A percentile compares a stretch with the other conserved stretches of the same genome.
Evolutionary conservation across 2,888 invertebrate genomes (phyloP).

Genomic region (Ischnus inquisitorius): DNA sequence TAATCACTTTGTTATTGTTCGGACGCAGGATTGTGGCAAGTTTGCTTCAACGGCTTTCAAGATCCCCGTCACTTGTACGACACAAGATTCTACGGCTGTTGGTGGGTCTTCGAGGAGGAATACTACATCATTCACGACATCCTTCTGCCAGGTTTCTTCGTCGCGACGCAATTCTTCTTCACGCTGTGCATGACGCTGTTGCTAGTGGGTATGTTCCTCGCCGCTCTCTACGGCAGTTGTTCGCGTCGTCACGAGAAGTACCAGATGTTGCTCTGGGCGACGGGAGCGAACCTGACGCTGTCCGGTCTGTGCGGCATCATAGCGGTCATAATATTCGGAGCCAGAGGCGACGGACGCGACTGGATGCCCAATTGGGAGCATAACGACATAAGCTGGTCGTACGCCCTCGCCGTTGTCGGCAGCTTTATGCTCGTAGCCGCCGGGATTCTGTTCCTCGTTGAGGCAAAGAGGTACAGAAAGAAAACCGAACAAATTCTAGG

Average conservation of each 20-base stretch:
- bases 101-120: conserved; percentile 99
- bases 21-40: conserved; percentile 95
- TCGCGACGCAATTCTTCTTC: conserved; percentile 97
- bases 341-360: conserved; percentile 95
- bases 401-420: conserved; percentile 94
- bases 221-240: conserved; percentile 91
- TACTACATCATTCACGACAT: conserved; percentile 97
- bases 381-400: conserved; percentile 98
- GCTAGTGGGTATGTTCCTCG: conserved; percentile 91
- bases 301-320: conserved; percentile 93
- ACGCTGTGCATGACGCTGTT: conserved; percentile 94
- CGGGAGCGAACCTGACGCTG: conserved; percentile 91
- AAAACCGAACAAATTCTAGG: conserved; percentile 90
- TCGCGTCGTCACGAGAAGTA: conserved; percentile 92
- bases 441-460: conserved; percentile 93
- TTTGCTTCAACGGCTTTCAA: conserved; percentile 95
- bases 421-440: conserved; percentile 91
- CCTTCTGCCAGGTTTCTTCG: conserved; percentile 95
- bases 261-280: conserved; percentile 90
- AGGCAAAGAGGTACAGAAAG: conserved; percentile 92
- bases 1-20: conserved; percentile 74
- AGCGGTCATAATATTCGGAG: conserved; percentile 95
- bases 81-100: conserved; percentile 93
- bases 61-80: conserved; percentile 96
- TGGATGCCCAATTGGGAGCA: conserved; percentile 99